phyloP scores from a whole-genome alignment of 1,140 invertebrate genomes.

The Nixonia krombeini region DNA sequence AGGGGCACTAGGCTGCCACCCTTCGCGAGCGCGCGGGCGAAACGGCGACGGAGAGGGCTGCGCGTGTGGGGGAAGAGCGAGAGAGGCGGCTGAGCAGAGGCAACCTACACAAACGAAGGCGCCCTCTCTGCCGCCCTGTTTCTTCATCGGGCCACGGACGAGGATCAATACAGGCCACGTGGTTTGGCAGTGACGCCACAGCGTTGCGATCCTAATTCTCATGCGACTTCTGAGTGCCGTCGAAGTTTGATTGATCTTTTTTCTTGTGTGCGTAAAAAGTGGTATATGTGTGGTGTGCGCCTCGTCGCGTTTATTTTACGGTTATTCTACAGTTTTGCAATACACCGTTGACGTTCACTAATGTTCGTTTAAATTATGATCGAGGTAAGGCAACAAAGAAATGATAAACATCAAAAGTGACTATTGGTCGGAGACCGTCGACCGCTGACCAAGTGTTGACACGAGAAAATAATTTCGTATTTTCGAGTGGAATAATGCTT shows the following conservation, averaged over 20 bases:
- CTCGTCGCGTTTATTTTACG: conserved; percentile 2
- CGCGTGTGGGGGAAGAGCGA: conserved; percentile 24
- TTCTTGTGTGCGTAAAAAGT: no score
- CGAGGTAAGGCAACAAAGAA: no score
- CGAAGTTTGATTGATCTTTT: no score
- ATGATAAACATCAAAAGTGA: no score
- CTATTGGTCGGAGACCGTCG: no score
- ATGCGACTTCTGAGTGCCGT: conserved; percentile 18
- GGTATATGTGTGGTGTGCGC: no score
- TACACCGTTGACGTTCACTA: no score
- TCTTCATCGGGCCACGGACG: conserved; percentile 56
- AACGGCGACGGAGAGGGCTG: conserved; percentile 12
- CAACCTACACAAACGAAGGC: conserved; percentile 27
- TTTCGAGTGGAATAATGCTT: no score
- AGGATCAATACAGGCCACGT: conserved; percentile 71
- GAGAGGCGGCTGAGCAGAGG: conserved; percentile 48
- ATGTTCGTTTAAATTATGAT: no score
- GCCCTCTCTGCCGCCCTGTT: conserved; percentile 31
- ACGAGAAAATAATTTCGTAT: no score
- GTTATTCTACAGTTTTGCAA: neutral
- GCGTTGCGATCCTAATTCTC: conserved; percentile 44
- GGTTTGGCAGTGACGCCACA: conserved; percentile 55
- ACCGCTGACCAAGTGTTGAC: no score
- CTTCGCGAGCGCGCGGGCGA: conserved; percentile 53
- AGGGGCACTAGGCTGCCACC: conserved; percentile 72